Conservation (phyloP, 2,888 invertebrate genomes). For the Idaea dimidiata region DNA sequence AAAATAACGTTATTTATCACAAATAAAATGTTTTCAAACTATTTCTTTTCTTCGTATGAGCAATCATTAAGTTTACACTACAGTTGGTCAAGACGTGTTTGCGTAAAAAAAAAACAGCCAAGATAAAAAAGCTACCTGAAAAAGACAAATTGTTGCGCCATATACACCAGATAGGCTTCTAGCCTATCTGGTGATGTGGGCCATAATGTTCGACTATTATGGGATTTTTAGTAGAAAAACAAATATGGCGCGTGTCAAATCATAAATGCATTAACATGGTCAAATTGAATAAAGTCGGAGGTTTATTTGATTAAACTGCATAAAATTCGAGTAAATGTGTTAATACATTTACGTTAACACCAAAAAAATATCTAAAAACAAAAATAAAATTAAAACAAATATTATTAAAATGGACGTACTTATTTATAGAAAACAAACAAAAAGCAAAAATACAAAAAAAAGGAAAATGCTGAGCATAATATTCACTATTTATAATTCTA, state of each 20-base stretch:
- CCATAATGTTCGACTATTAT: too few relatives aligned
- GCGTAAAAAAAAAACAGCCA: not conserved
- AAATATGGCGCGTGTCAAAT: too few relatives aligned
- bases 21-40: slow-evolving; percentile 72
- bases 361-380: slow-evolving; percentile 5
- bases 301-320: too few relatives aligned
- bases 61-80: slow-evolving; percentile 64
- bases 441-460: slow-evolving; percentile 26
- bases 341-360: not conserved
- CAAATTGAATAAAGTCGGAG: too few relatives aligned
- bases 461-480: slow-evolving; percentile 62
- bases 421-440: slow-evolving; percentile 25
- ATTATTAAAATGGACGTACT: slow-evolving; percentile 39
- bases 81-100: slow-evolving; percentile 66
- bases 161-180: not conserved
- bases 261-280: too few relatives aligned
- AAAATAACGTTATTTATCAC: slow-evolving; percentile 54
- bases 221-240: too few relatives aligned
- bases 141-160: not conserved
- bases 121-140: not conserved
- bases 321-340: too few relatives aligned
- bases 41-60: slow-evolving; percentile 59
- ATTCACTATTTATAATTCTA: slow-evolving; percentile 68
- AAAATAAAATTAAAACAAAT: slow-evolving; percentile 17
- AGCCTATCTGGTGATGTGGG: too few relatives aligned